Conservation (phyloP, 2,113 vertebrate species). For the Sebastes fasciatus region DNA sequence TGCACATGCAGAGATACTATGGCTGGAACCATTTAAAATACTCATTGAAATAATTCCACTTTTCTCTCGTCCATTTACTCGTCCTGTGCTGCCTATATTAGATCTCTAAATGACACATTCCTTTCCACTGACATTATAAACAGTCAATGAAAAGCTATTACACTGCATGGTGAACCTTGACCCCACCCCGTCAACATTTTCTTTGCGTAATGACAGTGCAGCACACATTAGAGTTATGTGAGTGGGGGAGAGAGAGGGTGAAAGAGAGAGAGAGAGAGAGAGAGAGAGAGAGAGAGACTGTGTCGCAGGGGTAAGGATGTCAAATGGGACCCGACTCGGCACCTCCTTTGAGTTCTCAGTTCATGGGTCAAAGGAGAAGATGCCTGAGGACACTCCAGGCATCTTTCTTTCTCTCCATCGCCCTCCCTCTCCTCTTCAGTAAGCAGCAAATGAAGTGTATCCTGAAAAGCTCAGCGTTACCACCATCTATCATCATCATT, state of each 20-base stretch:
- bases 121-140: conserved; percentile 44
- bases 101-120: conserved; percentile 36
- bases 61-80: background rate
- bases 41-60: conserved; percentile 6
- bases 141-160: conserved; percentile 60
- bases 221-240: conserved; percentile 21
- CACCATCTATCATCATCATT: conserved; percentile 35
- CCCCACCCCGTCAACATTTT: conserved; percentile 49
- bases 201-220: conserved; percentile 23
- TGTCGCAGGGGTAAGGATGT: conserved; percentile 35
- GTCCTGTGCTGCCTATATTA: background rate
- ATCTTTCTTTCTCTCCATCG: conserved; percentile 34
- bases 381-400: conserved; percentile 39
- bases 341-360: conserved; percentile 51
- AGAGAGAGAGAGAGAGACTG: background rate
- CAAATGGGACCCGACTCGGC: conserved; percentile 36
- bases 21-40: background rate
- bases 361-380: conserved; percentile 57
- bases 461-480: conserved; percentile 25
- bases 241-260: background rate
- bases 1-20: background rate
- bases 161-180: conserved; percentile 41
- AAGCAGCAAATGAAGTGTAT: conserved; percentile 55
- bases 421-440: conserved; percentile 43
- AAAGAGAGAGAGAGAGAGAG: background rate